Evolutionary conservation across 2,888 invertebrate genomes (phyloP).

Genomic region (Rhagium mordax): DNA sequence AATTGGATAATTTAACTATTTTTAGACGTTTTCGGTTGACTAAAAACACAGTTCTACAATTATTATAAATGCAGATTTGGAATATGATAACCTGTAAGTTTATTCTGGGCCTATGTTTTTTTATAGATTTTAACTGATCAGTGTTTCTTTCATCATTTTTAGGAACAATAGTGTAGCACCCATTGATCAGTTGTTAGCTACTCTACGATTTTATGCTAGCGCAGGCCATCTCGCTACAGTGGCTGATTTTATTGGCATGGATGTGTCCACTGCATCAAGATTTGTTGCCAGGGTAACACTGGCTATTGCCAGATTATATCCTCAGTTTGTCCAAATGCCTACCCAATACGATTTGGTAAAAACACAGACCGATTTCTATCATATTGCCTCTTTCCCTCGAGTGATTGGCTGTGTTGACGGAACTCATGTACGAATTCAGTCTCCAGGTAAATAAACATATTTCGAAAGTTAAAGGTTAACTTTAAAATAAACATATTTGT

Average conservation of each 20-base stretch:
- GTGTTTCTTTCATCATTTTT: constrained; percentile 2
- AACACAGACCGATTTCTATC: constrained; percentile 13
- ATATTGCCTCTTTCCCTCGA: constrained; percentile 28
- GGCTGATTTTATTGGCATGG: constrained; percentile 37
- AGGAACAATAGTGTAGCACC: constrained; percentile 37
- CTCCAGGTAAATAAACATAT: constrained; percentile 37
- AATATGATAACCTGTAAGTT: background rate
- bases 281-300: constrained; percentile 1
- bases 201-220: constrained; percentile 41
- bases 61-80: background rate
- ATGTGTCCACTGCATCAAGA: constrained; percentile 27
- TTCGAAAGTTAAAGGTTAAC: no score
- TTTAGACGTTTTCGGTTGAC: background rate
- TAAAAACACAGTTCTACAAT: background rate
- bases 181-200: constrained; percentile 31
- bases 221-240: constrained; percentile 22
- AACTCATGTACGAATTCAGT: constrained; percentile 49
- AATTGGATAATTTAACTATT: background rate
- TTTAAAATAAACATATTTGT: no score
- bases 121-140: no score
- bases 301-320: background rate
- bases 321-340: constrained; percentile 8
- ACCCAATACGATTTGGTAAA: constrained; percentile 25
- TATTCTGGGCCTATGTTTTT: no score
- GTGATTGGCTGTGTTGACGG: constrained; percentile 42